Evolutionary conservation across 1,140 invertebrate genomes (phyloP).

Genomic region (Drosophila sproati): DNA sequence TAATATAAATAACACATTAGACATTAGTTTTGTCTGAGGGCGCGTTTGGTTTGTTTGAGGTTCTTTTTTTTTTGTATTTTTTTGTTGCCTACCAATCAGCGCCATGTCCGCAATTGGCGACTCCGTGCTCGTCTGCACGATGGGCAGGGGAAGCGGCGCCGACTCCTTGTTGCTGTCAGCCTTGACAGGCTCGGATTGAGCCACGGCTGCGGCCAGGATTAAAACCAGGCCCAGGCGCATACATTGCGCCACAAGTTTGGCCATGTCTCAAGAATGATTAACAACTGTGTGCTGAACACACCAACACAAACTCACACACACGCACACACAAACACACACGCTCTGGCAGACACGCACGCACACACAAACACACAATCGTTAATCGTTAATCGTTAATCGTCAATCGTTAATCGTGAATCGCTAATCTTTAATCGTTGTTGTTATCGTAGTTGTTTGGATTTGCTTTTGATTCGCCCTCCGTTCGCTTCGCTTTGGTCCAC

Average conservation of each 20-base stretch:
- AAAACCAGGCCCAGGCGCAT: conserved; percentile 54
- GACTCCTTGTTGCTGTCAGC: conserved; percentile 15
- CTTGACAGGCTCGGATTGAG: conserved; percentile 25
- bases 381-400: not conserved
- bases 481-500: conserved; percentile 62
- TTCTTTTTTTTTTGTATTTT: not conserved
- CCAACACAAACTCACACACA: conserved; percentile 16
- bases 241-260: conserved; percentile 59
- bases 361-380: conserved; percentile 2
- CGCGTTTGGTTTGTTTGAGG: not conserved
- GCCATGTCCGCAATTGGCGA: conserved; percentile 81
- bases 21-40: conserved; percentile 18
- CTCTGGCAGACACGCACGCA: not conserved
- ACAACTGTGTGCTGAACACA: not conserved
- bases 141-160: conserved; percentile 23
- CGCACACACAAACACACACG: conserved; percentile 14
- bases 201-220: conserved; percentile 21
- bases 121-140: conserved; percentile 71
- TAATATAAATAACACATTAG: conserved; percentile 29
- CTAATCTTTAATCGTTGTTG: conserved; percentile 2
- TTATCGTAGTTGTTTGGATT: conserved; percentile 9
- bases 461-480: conserved; percentile 21
- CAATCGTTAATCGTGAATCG: not conserved
- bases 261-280: conserved; percentile 34
- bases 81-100: conserved; percentile 74